Evolutionary conservation across 2,113 vertebrate genomes (phyloP).

Genomic region (Crotophaga sulcirostris): DNA sequence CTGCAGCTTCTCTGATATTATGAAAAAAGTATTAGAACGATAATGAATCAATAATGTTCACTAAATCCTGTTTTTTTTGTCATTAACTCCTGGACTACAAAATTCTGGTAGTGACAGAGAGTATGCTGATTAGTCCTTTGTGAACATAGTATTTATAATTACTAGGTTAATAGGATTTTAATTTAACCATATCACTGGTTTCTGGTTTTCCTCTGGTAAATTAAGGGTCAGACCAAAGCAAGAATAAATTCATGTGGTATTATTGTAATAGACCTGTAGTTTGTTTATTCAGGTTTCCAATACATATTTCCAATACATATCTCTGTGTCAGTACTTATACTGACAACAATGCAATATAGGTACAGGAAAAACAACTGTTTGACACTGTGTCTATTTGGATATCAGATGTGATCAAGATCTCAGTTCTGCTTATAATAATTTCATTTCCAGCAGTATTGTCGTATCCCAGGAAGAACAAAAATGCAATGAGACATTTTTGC

Average conservation of each 20-base stretch:
- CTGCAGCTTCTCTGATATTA: neutral
- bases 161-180: neutral
- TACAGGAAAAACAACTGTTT: neutral
- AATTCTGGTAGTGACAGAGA: neutral
- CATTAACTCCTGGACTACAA: neutral
- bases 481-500: neutral
- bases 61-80: neutral
- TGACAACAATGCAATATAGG: neutral
- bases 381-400: neutral
- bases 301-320: neutral
- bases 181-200: no score
- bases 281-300: neutral
- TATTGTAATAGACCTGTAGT: neutral
- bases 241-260: neutral
- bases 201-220: neutral
- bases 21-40: neutral
- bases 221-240: neutral
- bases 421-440: neutral
- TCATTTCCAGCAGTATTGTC: neutral
- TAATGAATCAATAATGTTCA: neutral
- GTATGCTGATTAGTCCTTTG: neutral
- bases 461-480: neutral
- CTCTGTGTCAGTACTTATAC: neutral
- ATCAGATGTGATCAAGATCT: neutral
- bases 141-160: neutral